Base-by-base conservation (phyloP, 2,113 vertebrate species). In the Sciurus niger region DNA sequence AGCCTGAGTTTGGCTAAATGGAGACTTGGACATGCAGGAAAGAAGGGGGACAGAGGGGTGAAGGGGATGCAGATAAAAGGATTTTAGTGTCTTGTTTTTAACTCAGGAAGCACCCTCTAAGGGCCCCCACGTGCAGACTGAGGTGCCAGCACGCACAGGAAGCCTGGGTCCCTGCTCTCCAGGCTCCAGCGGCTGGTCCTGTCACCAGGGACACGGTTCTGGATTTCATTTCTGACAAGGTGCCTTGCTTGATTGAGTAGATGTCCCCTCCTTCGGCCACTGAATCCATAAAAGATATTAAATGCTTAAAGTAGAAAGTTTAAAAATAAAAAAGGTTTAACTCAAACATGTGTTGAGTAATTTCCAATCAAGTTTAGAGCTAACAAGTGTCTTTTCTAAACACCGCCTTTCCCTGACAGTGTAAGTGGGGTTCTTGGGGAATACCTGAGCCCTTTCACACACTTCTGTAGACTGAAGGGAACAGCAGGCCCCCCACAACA, bases 291-390 rank as follows among this genome's bases (percentile, higher is more conserved):
- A 93, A 93, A 32, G 22, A 76, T 91, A 74, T 48, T 90, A 94
- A 95, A 70, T 17, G 63, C 89, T 60, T 76, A 84, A 84, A 90
- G n/a, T 48, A 53, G 93, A 90, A 76, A 80, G 30, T 91, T 92
- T 93, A 68, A 89, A 94, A 97, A 97, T 96, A 92, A 90, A 97
- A 95, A 73, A 77, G 3, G 6, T 58, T 95, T 94, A 89, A 96
- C 76, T n/a, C 89, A 93, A 84, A 72, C 9, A 7, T 77, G 86
- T 55, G 37, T 89, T 70, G 63, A 63, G 43, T 78, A 84, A 20
- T 87, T 89, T 96, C 95, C 84, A 32, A 22, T 96, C 46, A 6
- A 12, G 16, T 37, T 68, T 25, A 55, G 11, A 88, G 65, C 48
- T 90, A 43, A 67, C 53, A 55, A 37, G 40, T 8, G 43, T 6